Base-by-base conservation (phyloP, 1,140 invertebrate genomes). In the Anadara kagoshimensis region DNA sequence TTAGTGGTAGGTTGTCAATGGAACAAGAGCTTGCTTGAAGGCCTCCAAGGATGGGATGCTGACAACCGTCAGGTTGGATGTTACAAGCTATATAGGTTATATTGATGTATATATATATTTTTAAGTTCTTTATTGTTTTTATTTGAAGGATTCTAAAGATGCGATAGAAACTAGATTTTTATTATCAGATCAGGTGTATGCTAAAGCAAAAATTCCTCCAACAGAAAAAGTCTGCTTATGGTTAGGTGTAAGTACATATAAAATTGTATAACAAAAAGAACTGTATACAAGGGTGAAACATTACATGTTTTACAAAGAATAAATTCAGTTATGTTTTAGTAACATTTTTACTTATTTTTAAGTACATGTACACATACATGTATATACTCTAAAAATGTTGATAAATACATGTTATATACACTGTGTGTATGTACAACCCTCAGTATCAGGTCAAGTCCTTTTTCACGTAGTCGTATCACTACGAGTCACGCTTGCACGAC, bases 221-320 rank as follows among this genome's bases (percentile, higher is more conserved):
- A 97, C 96, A 24, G 93, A 98, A 80, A 97, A 93, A 88, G 97
- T 99, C 18, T 97, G 95, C 85, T 91, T 99, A n/a, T 99, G 98
- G 97, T 91, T 99, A 67, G 98, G 98, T 36, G 92, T 93, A 91
- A 90, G 90, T 91, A 45, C 97, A 86, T 97, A 96, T 1, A 94
- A 97, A 77, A 99, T 98, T 91, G 90, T 98, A 78, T 90, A 99
- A 7, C 98, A 96, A 70, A 97, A 99, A 87, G 96, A 98, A 91
- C 94, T 99, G 22, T 99, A 95, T 90, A 93, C 96, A 10, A 97
- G 97, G 85, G 93, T 93, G 85, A 94, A 93, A 43, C 91, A 96
- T 84, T 92, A 96, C 81, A 96, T 97, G 8, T 97, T 96, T 22
- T 93, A 98, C 80, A 97, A 93, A 88, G 97, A 99, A 18, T 97